Percentiles rank a stretch among this genome's conserved stretches.
Evolutionary conservation across 1,140 invertebrate genomes (phyloP).

Genomic region (Phymorhynchus buccinoides): DNA sequence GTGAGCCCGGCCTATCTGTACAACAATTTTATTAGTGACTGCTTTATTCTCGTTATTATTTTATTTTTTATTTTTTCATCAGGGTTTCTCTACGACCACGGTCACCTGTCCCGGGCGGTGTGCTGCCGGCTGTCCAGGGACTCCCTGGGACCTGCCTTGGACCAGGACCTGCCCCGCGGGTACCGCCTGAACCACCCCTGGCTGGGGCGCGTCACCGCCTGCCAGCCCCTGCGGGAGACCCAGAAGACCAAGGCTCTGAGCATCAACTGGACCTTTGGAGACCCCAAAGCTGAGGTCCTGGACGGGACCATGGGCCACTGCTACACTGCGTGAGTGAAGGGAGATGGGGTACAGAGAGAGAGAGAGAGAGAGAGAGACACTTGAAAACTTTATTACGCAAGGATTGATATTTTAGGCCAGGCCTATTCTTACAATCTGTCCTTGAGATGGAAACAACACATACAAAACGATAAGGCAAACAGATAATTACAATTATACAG

Average conservation of each 20-base stretch:
- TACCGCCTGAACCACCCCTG: slow-evolving; percentile 74
- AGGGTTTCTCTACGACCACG: slow-evolving; percentile 74
- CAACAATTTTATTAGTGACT: too few species aligned
- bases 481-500: too few species aligned
- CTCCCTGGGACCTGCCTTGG: slow-evolving; percentile 61
- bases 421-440: too few species aligned
- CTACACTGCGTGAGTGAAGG: slow-evolving; percentile 61
- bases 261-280: slow-evolving; percentile 73
- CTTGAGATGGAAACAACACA: too few species aligned
- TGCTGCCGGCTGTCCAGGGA: slow-evolving; percentile 72
- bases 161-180: slow-evolving; percentile 58
- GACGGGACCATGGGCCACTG: slow-evolving; percentile 71
- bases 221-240: slow-evolving; percentile 71
- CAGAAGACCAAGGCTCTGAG: slow-evolving; percentile 73
- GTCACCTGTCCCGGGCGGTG: slow-evolving; percentile 73
- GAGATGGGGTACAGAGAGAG: too few species aligned
- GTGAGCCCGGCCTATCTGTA: too few species aligned
- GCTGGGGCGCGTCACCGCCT: slow-evolving; percentile 72
- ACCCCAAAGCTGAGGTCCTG: slow-evolving; percentile 69
- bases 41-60: neutral
- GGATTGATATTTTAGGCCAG: too few species aligned
- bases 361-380: too few species aligned
- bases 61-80: neutral
- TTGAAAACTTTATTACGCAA: too few species aligned
- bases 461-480: too few species aligned